Base-by-base conservation (phyloP, 2,797 vertebrate species). In the Adelosebastes latens region DNA sequence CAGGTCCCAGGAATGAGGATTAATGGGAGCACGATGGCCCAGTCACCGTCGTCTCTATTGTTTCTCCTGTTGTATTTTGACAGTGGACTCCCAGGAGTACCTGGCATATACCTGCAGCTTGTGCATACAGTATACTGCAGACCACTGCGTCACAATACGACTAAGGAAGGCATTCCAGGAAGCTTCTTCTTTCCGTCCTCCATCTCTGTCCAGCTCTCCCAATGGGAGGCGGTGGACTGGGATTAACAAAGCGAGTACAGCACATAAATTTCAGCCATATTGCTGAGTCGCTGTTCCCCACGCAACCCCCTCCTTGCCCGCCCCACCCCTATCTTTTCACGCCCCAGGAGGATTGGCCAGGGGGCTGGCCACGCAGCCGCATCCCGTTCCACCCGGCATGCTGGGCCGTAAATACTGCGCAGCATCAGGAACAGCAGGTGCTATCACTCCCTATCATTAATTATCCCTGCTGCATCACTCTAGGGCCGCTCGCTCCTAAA, bases 371-470 rank as follows among this genome's bases (percentile, higher is more conserved):
- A 84, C 14, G 59, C 82, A 74, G 79, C 77, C 81, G 24, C 86
- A 88, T 89, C 84, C 82, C 52, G 81, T 88, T 93, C 87, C 78
- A 34, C 87, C 89, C 81, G 58, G 79, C 87, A 84, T 61, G 86
- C 86, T 91, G 90, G 76, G 83, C 90, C 82, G 72, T 94, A 94
- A 95, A 95, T 91, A 94, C 88, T 65, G 80, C 71, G 67, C 79
- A 86, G 86, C 90, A 85, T 90, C 83, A 77, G 88, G 90, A 94
- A 94, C 93, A 94, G 93, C 94, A 94, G 92, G 92, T 94, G 89
- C 92, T 84, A 89, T 89, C 90, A 77, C 88, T 90, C 83, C 82
- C 90, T 83, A 91, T 93, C 93, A 94, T 94, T 94, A 94, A 94
- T 95, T 93, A 94, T 92, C 86, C 83, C 83, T 67, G 75, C 88